A percentile compares a stretch with the other conserved stretches of the same genome.
These are phyloP conservation scores for Pharmacophagus antenor DNA, from an alignment of 2,888 invertebrate species.

Conservation along the genomic window DNA sequence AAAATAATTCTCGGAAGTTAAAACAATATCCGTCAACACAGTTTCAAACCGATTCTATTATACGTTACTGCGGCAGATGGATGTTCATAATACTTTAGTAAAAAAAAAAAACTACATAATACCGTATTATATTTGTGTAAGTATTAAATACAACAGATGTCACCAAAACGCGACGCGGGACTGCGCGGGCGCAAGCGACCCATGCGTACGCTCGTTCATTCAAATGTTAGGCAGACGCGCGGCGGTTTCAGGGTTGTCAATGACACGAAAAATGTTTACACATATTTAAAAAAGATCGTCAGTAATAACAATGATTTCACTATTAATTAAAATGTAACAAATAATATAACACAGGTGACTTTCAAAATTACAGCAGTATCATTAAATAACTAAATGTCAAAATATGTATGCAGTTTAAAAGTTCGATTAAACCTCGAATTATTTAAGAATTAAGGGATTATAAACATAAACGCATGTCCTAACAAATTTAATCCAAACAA, in stretches of 20 bases:
- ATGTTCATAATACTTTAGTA: slow-evolving; percentile 2
- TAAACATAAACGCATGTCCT: neutral
- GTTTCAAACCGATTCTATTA: slow-evolving; percentile 2
- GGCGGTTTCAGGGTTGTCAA: slow-evolving; percentile 20
- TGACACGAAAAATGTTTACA: neutral
- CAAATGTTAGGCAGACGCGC: slow-evolving; percentile 21
- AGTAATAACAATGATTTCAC: too few relatives aligned
- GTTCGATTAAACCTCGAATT: neutral
- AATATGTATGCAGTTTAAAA: too few relatives aligned
- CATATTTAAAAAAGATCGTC: neutral
- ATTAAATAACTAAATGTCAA: too few relatives aligned
- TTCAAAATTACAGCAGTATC: too few relatives aligned
- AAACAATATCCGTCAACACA: neutral
- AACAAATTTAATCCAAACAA: neutral
- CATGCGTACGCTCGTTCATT: slow-evolving; percentile 34
- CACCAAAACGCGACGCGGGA: slow-evolving; percentile 25
- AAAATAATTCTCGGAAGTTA: neutral
- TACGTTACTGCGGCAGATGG: slow-evolving; percentile 16
- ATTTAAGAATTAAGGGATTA: too few relatives aligned
- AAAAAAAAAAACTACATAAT: slow-evolving; percentile 19
- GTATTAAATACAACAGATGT: slow-evolving; percentile 27
- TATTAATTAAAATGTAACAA: too few relatives aligned
- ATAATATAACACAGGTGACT: too few relatives aligned
- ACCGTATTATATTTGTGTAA: slow-evolving; percentile 14
- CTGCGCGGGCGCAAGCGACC: slow-evolving; percentile 28